Percentiles rank a stretch among this genome's conserved stretches.
Conservation (phyloP, 2,888 invertebrate species). For the Dioctria linearis region DNA sequence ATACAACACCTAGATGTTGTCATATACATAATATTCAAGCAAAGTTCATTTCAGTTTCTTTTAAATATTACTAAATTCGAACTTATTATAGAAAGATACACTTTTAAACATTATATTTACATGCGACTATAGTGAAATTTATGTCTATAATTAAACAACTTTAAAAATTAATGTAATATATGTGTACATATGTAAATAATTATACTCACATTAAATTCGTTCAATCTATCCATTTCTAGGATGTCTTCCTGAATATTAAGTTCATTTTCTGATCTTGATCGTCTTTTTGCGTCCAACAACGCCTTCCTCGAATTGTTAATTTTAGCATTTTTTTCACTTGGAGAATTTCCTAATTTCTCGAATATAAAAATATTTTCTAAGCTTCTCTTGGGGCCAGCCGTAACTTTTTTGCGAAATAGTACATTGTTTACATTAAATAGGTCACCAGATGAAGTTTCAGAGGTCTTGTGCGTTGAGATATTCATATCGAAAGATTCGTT, state of each 20-base stretch:
- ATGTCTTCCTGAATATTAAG: conserved; percentile 16
- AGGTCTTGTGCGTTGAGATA: conserved; percentile 16
- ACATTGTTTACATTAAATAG: conserved; percentile 31
- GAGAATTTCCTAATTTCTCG: neutral
- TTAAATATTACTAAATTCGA: too few relatives aligned
- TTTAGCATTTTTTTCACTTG: neutral
- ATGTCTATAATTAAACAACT: too few relatives aligned
- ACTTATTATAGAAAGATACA: too few relatives aligned
- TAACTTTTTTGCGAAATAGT: neutral
- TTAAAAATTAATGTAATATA: too few relatives aligned
- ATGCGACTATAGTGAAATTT: too few relatives aligned
- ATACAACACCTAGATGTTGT: too few relatives aligned
- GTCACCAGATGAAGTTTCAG: conserved; percentile 7
- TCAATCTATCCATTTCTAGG: neutral
- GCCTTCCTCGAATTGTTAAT: neutral
- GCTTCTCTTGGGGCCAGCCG: conserved; percentile 14
- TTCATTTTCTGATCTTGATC: conserved; percentile 35
- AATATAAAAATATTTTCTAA: conserved; percentile 43
- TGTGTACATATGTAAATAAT: neutral
- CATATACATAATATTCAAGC: too few relatives aligned
- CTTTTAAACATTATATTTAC: too few relatives aligned
- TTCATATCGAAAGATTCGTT: neutral
- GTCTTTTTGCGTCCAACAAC: conserved; percentile 14
- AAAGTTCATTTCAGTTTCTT: too few relatives aligned
- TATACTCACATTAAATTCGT: conserved; percentile 41